These are phyloP conservation scores for Coilia nasus DNA, from an alignment of 2,797 vertebrate species.

Conservation along the genomic window DNA sequence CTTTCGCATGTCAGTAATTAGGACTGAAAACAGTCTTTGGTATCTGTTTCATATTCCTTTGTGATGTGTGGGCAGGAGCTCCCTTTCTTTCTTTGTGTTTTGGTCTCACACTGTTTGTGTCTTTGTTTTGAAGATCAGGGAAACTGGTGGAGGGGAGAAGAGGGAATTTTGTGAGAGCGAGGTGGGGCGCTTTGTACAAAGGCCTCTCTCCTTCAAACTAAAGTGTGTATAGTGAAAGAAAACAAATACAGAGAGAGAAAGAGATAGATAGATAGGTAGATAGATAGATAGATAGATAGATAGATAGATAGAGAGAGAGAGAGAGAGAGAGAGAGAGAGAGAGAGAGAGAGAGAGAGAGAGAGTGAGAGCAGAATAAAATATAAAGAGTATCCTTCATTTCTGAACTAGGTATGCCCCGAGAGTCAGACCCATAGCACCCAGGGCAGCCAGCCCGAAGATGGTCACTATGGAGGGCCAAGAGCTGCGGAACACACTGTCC, in stretches of 20 bases:
- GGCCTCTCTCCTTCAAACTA: conserved; percentile 48
- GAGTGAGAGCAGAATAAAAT: conserved; percentile 41
- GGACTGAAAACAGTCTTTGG: conserved; percentile 16
- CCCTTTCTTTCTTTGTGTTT: conserved; percentile 56
- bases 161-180: conserved; percentile 53
- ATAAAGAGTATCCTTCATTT: conserved; percentile 78
- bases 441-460: conserved; percentile 91
- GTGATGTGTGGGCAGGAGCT: conserved; percentile 50
- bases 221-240: not conserved
- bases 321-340: conserved; percentile 2
- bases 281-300: conserved; percentile 6
- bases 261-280: not conserved
- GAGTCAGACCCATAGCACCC: conserved; percentile 92
- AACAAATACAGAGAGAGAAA: not conserved
- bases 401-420: conserved; percentile 95
- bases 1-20: not conserved
- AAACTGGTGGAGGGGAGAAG: conserved; percentile 34
- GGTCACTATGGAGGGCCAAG: conserved; percentile 95
- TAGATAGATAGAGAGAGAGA: conserved; percentile 15
- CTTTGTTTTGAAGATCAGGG: conserved; percentile 66
- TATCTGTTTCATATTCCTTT: conserved; percentile 51
- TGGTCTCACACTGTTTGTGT: conserved; percentile 51
- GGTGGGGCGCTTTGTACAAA: conserved; percentile 54
- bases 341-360: not conserved
- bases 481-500: conserved; percentile 87